Conservation (phyloP, 2,113 vertebrate genomes). For the Vimba vimba region DNA sequence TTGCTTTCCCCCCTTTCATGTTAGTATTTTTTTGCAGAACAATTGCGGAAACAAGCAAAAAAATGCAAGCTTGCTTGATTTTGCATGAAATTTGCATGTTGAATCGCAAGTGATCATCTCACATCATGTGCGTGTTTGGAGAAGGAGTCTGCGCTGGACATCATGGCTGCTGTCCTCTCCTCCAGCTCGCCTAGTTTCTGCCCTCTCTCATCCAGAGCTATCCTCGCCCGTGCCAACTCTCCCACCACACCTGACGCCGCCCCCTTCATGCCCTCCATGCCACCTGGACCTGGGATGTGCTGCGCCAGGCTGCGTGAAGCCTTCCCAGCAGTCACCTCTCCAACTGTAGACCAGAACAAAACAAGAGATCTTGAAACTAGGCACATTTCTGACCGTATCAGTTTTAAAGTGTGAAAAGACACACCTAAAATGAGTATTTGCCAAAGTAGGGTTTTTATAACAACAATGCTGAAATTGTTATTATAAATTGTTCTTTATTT, state of each 20-base stretch:
- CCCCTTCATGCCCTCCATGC: conserved; percentile 97
- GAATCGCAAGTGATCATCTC: conserved; percentile 6
- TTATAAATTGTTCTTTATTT: too few relatives aligned
- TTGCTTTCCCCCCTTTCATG: too few relatives aligned
- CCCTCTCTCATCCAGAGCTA: conserved; percentile 95
- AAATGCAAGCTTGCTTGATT: too few relatives aligned
- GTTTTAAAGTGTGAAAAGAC: too few relatives aligned
- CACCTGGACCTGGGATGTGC: conserved; percentile 95
- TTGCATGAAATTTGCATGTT: too few relatives aligned
- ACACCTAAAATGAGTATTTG: too few relatives aligned
- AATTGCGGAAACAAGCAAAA: too few relatives aligned
- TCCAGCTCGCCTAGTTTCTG: conserved; percentile 96
- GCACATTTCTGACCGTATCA: too few relatives aligned
- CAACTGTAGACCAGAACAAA: conserved; percentile 76
- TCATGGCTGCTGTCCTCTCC: conserved; percentile 95
- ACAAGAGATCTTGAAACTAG: neutral
- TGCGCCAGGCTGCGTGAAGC: conserved; percentile 94
- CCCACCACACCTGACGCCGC: conserved; percentile 94
- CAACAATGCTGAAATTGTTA: too few relatives aligned
- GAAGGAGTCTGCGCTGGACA: conserved; percentile 94
- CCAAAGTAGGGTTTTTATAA: too few relatives aligned
- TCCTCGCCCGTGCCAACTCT: conserved; percentile 90
- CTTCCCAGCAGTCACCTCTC: conserved; percentile 89
- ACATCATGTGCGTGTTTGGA: conserved; percentile 98
- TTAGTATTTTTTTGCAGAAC: too few relatives aligned